phyloP scores from a whole-genome alignment of 2,113 vertebrate genomes.

The Mohoua ochrocephala region DNA sequence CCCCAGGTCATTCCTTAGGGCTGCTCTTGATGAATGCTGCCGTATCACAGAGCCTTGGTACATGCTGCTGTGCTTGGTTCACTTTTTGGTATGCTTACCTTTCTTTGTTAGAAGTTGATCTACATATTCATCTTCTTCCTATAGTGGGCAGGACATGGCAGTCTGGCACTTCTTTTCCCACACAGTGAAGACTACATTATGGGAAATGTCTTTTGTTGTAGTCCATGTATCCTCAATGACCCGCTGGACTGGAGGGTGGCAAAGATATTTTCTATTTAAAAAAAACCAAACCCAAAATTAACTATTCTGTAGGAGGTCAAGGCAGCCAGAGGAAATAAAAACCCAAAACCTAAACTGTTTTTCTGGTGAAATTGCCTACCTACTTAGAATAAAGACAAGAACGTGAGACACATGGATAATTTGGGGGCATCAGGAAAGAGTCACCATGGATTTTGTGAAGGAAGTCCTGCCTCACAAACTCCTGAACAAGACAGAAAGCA shows the following conservation, averaged over 20 bases:
- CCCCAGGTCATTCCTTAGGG: not conserved
- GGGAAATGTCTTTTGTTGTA: not conserved
- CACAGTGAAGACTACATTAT: not conserved
- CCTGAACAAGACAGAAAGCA: not conserved
- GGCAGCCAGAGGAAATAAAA: not conserved
- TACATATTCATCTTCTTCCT: not conserved
- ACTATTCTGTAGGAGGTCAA: not conserved
- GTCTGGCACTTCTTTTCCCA: not conserved
- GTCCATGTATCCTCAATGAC: not conserved
- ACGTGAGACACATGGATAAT: fast-evolving
- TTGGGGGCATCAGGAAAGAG: not conserved
- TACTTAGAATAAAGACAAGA: not conserved
- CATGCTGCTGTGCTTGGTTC: not conserved
- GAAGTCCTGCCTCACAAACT: not conserved
- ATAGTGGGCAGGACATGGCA: not conserved
- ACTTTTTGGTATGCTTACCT: not conserved
- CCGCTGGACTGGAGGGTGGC: not conserved
- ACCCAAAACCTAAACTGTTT: not conserved
- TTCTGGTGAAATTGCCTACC: not conserved
- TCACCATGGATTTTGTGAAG: not conserved
- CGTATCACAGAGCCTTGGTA: not conserved
- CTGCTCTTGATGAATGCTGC: not conserved
- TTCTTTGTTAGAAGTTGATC: not conserved
- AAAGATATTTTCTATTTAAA: not conserved
- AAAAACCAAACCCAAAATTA: not conserved